These are phyloP conservation scores for Cyanoderma ruficeps DNA, from an alignment of 2,113 vertebrate genomes.

Conservation along the genomic window DNA sequence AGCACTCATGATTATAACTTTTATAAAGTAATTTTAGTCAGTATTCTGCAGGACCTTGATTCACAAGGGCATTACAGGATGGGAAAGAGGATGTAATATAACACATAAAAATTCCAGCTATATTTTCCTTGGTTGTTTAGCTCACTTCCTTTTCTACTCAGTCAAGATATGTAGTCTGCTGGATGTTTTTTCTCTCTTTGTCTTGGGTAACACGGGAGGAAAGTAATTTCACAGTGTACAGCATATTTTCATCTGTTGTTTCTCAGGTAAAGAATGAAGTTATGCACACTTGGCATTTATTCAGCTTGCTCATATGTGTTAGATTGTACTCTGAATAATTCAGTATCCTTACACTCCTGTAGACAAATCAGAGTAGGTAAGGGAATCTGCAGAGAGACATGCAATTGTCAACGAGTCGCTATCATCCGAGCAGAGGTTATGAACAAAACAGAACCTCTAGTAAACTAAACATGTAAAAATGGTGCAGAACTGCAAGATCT, in stretches of 20 bases:
- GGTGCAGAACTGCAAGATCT: background rate
- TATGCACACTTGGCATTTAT: background rate
- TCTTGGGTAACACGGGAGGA: background rate
- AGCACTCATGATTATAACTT: slow-evolving; percentile 17
- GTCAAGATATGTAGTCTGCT: background rate
- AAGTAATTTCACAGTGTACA: background rate
- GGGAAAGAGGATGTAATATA: background rate
- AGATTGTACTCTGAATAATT: background rate
- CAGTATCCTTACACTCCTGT: background rate
- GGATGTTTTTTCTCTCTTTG: background rate
- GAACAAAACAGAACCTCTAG: background rate
- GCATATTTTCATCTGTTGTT: background rate
- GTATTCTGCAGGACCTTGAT: background rate
- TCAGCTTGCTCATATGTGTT: background rate
- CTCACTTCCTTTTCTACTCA: background rate
- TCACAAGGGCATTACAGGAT: background rate
- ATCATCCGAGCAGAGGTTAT: background rate
- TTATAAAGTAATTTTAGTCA: slow-evolving; percentile 12
- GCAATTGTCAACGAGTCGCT: background rate
- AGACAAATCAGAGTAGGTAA: background rate
- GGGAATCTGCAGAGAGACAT: background rate
- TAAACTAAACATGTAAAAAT: background rate
- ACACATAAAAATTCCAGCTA: background rate
- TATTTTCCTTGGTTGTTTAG: background rate
- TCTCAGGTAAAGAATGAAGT: background rate